A percentile compares a stretch with the other conserved stretches of the same genome.
Evolutionary conservation across 2,888 invertebrate species (phyloP).

Genomic region (Diadegma fenestrale): DNA sequence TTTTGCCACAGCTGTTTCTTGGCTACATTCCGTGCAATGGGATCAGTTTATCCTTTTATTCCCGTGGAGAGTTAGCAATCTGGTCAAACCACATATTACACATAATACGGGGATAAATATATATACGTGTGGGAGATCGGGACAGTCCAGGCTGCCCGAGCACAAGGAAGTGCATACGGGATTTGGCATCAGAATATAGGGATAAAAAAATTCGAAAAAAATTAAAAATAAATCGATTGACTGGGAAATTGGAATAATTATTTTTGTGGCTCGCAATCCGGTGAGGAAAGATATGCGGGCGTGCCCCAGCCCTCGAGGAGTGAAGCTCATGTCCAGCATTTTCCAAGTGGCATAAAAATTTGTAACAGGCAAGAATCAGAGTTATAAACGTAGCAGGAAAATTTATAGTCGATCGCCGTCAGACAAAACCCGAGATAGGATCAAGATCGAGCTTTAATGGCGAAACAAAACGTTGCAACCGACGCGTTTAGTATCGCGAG

Average conservation of each 20-base stretch:
- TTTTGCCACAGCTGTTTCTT: conserved; percentile 50
- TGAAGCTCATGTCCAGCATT: conserved; percentile 15
- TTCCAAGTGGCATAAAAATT: conserved; percentile 16
- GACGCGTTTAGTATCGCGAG: conserved; percentile 2
- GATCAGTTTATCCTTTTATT: conserved; percentile 43
- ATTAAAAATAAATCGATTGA: too few relatives aligned
- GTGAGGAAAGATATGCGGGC: conserved; percentile 37
- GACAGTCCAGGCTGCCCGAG: background rate
- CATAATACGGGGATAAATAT: conserved; percentile 12
- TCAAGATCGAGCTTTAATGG: conserved; percentile 35
- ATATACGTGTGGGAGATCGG: background rate
- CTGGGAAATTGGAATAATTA: conserved; percentile 6
- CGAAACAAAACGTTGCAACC: conserved; percentile 39
- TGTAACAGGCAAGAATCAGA: conserved; percentile 1
- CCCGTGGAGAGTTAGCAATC: conserved; percentile 47
- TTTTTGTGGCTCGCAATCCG: conserved; percentile 38
- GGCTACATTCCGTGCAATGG: conserved; percentile 26
- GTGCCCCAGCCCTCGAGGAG: conserved; percentile 9
- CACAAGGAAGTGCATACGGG: background rate
- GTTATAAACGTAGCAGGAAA: conserved; percentile 26
- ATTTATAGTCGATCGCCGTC: conserved; percentile 23
- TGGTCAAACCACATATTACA: conserved; percentile 58
- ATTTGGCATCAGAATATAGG: background rate
- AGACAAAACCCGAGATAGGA: conserved; percentile 37
- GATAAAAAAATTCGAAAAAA: too few relatives aligned